Percentiles rank a stretch among this genome's conserved stretches.
phyloP scores from a whole-genome alignment of 2,888 invertebrate species.

The Criorhina ranunculi region DNA sequence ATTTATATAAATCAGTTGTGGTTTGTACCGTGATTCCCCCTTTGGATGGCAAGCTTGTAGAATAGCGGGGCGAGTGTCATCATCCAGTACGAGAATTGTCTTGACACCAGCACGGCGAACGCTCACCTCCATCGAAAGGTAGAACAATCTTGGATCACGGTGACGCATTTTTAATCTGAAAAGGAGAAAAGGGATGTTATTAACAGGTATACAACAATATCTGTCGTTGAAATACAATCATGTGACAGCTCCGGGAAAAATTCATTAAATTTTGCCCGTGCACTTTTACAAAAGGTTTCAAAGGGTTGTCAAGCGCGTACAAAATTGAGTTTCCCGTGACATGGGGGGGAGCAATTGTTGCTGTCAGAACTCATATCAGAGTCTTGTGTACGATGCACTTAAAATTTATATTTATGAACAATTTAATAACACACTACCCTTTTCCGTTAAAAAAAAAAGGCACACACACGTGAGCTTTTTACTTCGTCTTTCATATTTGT shows the following conservation, averaged over 20 bases:
- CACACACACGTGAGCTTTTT: background rate
- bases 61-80: slow-evolving; percentile 95
- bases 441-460: background rate
- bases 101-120: slow-evolving; percentile 93
- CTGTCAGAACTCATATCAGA: background rate
- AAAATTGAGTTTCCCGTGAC: background rate
- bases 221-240: too few relatives aligned
- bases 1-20: background rate
- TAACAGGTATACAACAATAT: too few relatives aligned
- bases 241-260: too few relatives aligned
- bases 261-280: slow-evolving; percentile 1
- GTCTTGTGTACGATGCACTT: background rate
- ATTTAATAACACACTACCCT: background rate
- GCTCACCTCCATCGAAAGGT: slow-evolving; percentile 97
- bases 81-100: slow-evolving; percentile 93
- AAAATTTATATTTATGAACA: background rate
- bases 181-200: background rate
- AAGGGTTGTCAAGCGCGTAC: background rate
- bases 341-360: background rate
- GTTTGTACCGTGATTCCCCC: slow-evolving; percentile 93
- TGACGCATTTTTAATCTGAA: slow-evolving; percentile 91
- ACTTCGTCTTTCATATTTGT: background rate
- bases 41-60: slow-evolving; percentile 97
- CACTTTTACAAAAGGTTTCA: too few relatives aligned
- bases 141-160: slow-evolving; percentile 96